Evolutionary conservation across 2,797 vertebrate species (phyloP).

Genomic region (Euphonia xanthogaster): DNA sequence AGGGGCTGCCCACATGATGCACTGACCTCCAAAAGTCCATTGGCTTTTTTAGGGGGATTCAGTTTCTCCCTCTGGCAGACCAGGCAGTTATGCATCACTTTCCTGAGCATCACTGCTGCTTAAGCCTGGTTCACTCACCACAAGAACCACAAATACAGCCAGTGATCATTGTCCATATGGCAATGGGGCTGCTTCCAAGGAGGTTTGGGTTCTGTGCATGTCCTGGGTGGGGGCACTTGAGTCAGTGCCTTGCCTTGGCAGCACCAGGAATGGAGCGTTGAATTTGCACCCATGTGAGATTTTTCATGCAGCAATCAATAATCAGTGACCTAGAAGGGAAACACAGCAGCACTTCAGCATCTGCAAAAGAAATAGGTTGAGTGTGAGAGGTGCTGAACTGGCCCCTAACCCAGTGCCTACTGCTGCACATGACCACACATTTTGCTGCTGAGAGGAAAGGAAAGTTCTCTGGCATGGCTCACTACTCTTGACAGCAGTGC

Average conservation of each 20-base stretch:
- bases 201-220: not conserved
- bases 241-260: accelerated
- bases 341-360: not conserved
- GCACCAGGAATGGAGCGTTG: accelerated
- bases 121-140: not conserved
- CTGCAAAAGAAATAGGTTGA: not conserved
- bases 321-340: not conserved
- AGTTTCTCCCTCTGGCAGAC: not conserved
- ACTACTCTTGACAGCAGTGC: not conserved
- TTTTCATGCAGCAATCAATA: not conserved
- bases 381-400: not conserved
- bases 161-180: accelerated
- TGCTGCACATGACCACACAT: not conserved
- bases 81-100: not conserved
- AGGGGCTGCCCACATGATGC: accelerated
- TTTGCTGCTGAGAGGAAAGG: not conserved
- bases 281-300: not conserved
- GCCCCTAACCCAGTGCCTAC: accelerated
- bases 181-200: not conserved
- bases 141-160: accelerated
- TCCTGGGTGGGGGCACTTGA: not conserved
- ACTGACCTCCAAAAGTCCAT: not conserved
- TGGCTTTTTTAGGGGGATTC: not conserved
- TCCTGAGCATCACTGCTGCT: not conserved
- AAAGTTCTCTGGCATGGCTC: not conserved